Conservation (phyloP, 2,797 vertebrate species). For the Sebastes steindachneri region DNA sequence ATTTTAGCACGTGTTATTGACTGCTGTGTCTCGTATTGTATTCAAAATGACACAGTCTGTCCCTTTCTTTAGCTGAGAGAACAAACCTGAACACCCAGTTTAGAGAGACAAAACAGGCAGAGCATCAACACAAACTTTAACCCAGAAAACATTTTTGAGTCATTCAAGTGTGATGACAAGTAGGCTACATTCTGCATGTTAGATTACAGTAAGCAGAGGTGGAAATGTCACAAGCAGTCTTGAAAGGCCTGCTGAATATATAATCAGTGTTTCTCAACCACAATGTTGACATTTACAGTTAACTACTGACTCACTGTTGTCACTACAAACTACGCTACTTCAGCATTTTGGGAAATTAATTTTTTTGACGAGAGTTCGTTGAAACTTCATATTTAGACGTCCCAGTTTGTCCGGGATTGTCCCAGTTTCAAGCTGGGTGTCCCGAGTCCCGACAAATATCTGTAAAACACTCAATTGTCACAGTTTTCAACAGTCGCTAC, state of each 20-base stretch:
- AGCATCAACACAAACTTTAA: conserved; percentile 25
- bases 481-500: no score
- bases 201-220: neutral
- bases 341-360: neutral
- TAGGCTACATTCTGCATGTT: neutral
- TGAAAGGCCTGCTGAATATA: neutral
- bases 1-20: neutral
- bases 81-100: neutral
- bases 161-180: neutral
- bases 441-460: no score
- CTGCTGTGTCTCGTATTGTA: neutral
- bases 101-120: neutral
- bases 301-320: neutral
- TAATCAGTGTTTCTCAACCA: neutral
- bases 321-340: neutral
- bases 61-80: neutral
- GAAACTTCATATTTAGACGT: neutral
- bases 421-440: no score
- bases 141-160: neutral
- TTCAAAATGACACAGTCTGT: neutral
- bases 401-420: no score
- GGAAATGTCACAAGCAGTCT: neutral
- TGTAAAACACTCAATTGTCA: no score
- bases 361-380: neutral
- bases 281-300: neutral